A percentile compares a stretch with the other conserved stretches of the same genome.
Evolutionary conservation across 1,140 invertebrate genomes (phyloP).

Genomic region (Oryctes rhinoceros): DNA sequence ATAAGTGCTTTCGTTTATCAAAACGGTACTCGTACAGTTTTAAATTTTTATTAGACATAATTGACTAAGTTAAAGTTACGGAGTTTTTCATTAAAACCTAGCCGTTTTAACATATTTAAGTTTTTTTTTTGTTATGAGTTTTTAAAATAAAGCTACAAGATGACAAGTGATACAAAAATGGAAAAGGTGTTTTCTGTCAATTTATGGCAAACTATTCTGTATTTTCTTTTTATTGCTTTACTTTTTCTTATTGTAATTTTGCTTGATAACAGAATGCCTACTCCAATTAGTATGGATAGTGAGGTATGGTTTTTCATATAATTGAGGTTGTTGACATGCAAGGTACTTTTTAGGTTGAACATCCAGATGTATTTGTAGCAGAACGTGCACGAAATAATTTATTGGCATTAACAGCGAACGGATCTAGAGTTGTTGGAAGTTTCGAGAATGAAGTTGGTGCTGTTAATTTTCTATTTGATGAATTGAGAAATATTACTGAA

Average conservation of each 20-base stretch:
- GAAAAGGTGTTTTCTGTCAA: slow-evolving; percentile 15
- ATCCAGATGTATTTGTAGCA: slow-evolving; percentile 59
- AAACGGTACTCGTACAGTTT: too few species aligned
- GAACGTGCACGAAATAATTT: slow-evolving; percentile 63
- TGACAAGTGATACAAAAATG: slow-evolving; percentile 28
- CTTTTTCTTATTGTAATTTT: not conserved
- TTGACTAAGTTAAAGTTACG: too few species aligned
- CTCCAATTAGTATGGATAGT: not conserved
- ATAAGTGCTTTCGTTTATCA: too few species aligned
- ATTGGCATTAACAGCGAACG: slow-evolving; percentile 61
- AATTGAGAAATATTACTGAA: slow-evolving; percentile 63
- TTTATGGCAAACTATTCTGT: not conserved
- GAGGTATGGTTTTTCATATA: slow-evolving; percentile 1
- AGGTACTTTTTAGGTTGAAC: not conserved
- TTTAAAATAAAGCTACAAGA: slow-evolving; percentile 6
- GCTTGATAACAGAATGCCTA: slow-evolving; percentile 12
- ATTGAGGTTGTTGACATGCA: not conserved
- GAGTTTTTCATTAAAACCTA: too few species aligned
- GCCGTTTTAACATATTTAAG: too few species aligned
- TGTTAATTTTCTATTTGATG: slow-evolving; percentile 65
- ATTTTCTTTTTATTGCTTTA: not conserved
- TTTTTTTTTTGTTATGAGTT: not conserved
- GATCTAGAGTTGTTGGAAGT: slow-evolving; percentile 66
- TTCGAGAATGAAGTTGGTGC: slow-evolving; percentile 73
- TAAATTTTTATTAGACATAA: too few species aligned